Conservation (phyloP, 2,888 invertebrate genomes). For the Drosophila setosimentum region DNA sequence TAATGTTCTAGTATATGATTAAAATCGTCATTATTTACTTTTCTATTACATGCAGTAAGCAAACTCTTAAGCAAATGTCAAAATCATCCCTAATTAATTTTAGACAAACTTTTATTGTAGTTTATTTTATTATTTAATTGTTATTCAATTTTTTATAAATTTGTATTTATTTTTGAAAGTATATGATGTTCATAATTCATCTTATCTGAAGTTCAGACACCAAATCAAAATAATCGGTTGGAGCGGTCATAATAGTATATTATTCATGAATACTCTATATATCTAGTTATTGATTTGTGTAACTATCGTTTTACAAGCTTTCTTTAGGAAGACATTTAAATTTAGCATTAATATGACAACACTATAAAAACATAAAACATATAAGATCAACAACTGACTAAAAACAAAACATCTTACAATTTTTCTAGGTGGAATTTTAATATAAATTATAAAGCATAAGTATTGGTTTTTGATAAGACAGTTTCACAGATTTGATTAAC, state of each 20-base stretch:
- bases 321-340: slow-evolving; percentile 74
- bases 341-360: slow-evolving; percentile 35
- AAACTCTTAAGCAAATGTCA: slow-evolving; percentile 20
- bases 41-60: slow-evolving; percentile 31
- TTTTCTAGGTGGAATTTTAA: neutral
- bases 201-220: slow-evolving; percentile 17
- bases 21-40: slow-evolving; percentile 2
- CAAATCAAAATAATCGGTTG: slow-evolving; percentile 16
- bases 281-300: slow-evolving; percentile 21
- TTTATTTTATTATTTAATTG: slow-evolving; percentile 2
- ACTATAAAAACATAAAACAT: neutral
- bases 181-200: slow-evolving; percentile 19
- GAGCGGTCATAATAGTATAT: slow-evolving; percentile 7
- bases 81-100: slow-evolving; percentile 3
- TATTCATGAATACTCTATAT: slow-evolving; percentile 9
- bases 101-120: neutral
- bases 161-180: slow-evolving; percentile 10
- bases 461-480: neutral
- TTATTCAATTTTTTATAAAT: neutral
- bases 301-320: slow-evolving; percentile 34
- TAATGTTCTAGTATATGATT: neutral
- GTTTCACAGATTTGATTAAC: neutral
- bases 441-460: neutral
- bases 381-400: neutral
- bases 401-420: neutral